Evolutionary conservation across 1,140 invertebrate species (phyloP).

Genomic region (Aradophagus sp.): DNA sequence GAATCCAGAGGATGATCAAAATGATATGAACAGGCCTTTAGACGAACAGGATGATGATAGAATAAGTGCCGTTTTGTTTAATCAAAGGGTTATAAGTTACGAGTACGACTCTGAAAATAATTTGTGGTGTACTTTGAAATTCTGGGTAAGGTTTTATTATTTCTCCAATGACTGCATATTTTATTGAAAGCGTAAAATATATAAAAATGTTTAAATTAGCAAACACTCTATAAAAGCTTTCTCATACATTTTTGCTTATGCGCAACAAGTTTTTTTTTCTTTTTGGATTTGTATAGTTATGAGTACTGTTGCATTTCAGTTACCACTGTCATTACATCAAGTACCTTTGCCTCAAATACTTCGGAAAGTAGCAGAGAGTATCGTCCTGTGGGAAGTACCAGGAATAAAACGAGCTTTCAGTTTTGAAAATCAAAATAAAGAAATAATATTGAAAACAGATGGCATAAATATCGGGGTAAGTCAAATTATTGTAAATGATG

Average conservation of each 20-base stretch:
- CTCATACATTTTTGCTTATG: too few relatives aligned
- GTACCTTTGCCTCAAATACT: constrained; percentile 83
- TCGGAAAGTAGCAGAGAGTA: constrained; percentile 3
- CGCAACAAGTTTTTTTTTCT: too few relatives aligned
- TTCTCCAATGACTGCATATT: neutral
- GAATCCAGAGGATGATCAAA: constrained; percentile 61
- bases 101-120: constrained; percentile 83
- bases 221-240: too few relatives aligned
- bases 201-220: too few relatives aligned
- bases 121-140: constrained; percentile 84
- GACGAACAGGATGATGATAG: too few relatives aligned
- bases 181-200: too few relatives aligned
- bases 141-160: constrained; percentile 75
- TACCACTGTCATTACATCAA: constrained; percentile 80
- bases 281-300: too few relatives aligned
- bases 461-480: constrained; percentile 91
- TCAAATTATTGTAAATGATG: too few relatives aligned
- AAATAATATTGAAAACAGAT: constrained; percentile 89
- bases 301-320: constrained; percentile 66
- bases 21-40: too few relatives aligned
- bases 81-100: constrained; percentile 65
- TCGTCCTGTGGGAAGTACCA: constrained; percentile 85
- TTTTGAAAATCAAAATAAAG: constrained; percentile 77
- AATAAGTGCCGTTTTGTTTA: constrained; percentile 1
- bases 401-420: constrained; percentile 89